These are phyloP conservation scores for Melanotaenia parkinsoni DNA, from an alignment of 2,797 vertebrate species.

Conservation along the genomic window DNA sequence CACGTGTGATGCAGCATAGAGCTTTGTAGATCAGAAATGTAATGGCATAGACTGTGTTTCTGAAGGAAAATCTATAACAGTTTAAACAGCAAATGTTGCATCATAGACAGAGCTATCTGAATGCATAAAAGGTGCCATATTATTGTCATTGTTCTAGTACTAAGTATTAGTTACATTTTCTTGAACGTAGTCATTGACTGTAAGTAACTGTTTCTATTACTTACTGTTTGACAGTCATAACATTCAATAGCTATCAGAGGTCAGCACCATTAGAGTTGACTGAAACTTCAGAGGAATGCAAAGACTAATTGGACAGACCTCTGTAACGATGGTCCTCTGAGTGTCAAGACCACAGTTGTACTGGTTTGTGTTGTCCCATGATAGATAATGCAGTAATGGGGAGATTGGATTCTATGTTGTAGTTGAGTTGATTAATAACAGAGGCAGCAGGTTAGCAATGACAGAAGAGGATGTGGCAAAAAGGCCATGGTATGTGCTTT, in stretches of 20 bases:
- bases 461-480: slow-evolving; percentile 41
- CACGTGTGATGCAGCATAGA: neutral
- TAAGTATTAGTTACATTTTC: slow-evolving; percentile 4
- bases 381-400: slow-evolving; percentile 57
- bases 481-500: slow-evolving; percentile 40
- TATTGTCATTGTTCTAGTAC: slow-evolving; percentile 9
- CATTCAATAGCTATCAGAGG: neutral
- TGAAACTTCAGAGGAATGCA: slow-evolving; percentile 29
- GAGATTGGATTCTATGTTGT: slow-evolving; percentile 73
- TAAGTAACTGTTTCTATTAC: neutral
- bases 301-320: slow-evolving; percentile 34
- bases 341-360: slow-evolving; percentile 60
- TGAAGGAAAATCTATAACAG: slow-evolving; percentile 7
- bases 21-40: slow-evolving; percentile 20
- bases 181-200: slow-evolving; percentile 1
- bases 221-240: neutral
- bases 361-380: slow-evolving; percentile 61
- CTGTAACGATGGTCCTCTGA: slow-evolving; percentile 42
- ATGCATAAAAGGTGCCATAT: slow-evolving; percentile 8
- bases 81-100: slow-evolving; percentile 9
- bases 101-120: neutral
- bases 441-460: slow-evolving; percentile 66
- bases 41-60: slow-evolving; percentile 17
- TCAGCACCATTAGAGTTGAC: slow-evolving; percentile 21
- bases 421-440: slow-evolving; percentile 70